A percentile compares a stretch with the other conserved stretches of the same genome.
Conservation (phyloP, 2,888 invertebrate genomes). For the Trachelus troglodyta region DNA sequence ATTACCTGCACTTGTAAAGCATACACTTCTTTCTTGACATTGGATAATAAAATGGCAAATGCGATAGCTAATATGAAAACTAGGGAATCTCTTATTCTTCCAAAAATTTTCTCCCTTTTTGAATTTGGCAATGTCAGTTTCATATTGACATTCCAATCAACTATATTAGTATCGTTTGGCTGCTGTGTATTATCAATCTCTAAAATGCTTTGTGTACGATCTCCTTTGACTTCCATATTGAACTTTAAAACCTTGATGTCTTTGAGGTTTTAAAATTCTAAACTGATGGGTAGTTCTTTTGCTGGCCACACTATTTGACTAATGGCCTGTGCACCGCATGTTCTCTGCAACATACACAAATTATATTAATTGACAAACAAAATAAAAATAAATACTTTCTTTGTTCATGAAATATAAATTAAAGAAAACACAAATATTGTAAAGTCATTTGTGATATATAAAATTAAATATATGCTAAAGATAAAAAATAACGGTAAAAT, state of each 20-base stretch:
- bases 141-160: constrained; percentile 58
- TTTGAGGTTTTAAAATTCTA: neutral
- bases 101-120: constrained; percentile 45
- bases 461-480: neutral
- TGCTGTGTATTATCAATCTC: constrained; percentile 34
- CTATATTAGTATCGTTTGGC: constrained; percentile 34
- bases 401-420: neutral
- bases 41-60: constrained; percentile 39
- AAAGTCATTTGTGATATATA: neutral
- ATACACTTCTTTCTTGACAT: constrained; percentile 45
- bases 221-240: constrained; percentile 36
- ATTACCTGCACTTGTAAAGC: constrained; percentile 50
- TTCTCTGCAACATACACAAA: neutral
- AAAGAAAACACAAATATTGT: neutral
- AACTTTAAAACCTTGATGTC: constrained; percentile 24
- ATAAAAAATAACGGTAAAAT: neutral
- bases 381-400: neutral
- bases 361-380: neutral
- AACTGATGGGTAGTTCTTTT: neutral
- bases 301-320: neutral
- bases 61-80: constrained; percentile 38
- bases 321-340: neutral
- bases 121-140: constrained; percentile 47
- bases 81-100: constrained; percentile 41
- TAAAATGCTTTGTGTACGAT: constrained; percentile 34